Evolutionary conservation across 2,797 vertebrate species (phyloP).

Genomic region (Rhincodon typus): DNA sequence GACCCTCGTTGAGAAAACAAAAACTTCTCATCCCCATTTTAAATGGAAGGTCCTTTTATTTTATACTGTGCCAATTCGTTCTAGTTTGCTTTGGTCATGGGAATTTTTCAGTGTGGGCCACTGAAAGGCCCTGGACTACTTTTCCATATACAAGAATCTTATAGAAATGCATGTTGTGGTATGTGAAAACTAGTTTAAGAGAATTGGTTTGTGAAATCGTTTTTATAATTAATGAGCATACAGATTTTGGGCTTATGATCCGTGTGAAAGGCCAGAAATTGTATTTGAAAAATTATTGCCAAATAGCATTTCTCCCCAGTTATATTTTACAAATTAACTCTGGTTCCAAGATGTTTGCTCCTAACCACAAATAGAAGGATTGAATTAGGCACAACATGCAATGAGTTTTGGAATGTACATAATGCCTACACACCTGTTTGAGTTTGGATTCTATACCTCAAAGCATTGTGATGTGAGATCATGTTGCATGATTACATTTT

Average conservation of each 20-base stretch:
- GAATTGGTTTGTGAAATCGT: neutral
- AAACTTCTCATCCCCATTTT: too few relatives aligned
- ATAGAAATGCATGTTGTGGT: neutral
- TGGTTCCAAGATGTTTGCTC: neutral
- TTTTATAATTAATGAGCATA: neutral
- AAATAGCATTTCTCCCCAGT: neutral
- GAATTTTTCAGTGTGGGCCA: neutral
- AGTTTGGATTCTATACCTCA: neutral
- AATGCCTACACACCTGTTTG: neutral
- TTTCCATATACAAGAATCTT: neutral
- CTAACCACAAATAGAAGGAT: neutral
- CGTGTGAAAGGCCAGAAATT: neutral
- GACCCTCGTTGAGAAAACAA: too few relatives aligned
- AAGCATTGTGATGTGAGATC: neutral
- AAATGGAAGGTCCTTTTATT: too few relatives aligned
- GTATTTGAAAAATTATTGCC: neutral
- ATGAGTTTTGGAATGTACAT: neutral
- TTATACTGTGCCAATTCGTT: too few relatives aligned
- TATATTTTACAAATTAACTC: neutral
- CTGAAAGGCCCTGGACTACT: neutral
- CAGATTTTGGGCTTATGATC: neutral
- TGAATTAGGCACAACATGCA: neutral
- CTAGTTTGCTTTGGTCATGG: neutral
- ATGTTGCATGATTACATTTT: neutral
- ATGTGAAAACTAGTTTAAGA: neutral